phyloP scores from a whole-genome alignment of 2,797 vertebrate species.

The Galagoides demidoff region DNA sequence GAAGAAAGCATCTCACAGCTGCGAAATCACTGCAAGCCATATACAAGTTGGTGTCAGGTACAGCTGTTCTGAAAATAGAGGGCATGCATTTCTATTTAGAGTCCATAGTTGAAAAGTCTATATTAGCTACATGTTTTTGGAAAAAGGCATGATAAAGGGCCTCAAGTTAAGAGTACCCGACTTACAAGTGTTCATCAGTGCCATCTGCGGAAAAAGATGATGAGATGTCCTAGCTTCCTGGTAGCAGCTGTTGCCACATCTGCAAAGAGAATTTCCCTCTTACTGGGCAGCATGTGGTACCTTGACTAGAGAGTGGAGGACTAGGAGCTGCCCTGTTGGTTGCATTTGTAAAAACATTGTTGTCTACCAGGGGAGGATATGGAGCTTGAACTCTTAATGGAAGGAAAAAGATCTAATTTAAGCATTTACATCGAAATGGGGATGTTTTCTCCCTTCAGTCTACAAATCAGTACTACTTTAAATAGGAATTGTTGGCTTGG shows the following conservation, averaged over 20 bases:
- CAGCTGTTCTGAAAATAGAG: slow-evolving; percentile 55
- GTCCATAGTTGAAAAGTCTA: background rate
- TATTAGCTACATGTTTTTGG: slow-evolving; percentile 38
- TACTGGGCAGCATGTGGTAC: background rate
- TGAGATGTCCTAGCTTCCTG: background rate
- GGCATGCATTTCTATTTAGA: slow-evolving; percentile 23
- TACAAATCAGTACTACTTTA: slow-evolving; percentile 15
- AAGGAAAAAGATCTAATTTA: slow-evolving; percentile 28
- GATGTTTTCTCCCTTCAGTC: background rate
- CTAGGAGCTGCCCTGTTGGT: background rate
- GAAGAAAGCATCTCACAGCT: slow-evolving; percentile 90
- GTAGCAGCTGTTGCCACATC: background rate
- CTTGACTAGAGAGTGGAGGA: background rate
- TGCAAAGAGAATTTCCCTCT: background rate
- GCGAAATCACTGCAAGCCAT: slow-evolving; percentile 90
- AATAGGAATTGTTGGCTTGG: slow-evolving; percentile 11
- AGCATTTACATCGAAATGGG: slow-evolving; percentile 35
- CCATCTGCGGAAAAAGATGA: background rate
- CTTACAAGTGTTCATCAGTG: background rate
- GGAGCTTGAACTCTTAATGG: background rate
- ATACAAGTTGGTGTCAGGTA: slow-evolving; percentile 92
- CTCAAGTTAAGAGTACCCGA: background rate
- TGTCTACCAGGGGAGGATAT: background rate
- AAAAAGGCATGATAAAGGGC: background rate
- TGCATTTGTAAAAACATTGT: background rate